phyloP scores from a whole-genome alignment of 2,888 invertebrate genomes.

The Agrotis clavis region DNA sequence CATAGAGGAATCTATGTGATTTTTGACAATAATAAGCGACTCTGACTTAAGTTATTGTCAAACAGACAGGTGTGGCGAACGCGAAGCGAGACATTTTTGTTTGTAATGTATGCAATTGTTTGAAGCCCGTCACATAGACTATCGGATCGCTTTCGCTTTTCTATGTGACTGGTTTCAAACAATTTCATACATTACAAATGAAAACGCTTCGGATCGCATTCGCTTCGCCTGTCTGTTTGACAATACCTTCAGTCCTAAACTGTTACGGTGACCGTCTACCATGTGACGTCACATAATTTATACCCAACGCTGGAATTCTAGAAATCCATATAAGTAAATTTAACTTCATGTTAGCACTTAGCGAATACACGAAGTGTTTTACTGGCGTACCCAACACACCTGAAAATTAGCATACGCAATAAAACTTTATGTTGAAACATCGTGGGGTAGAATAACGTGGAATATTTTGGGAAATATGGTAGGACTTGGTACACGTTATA shows the following conservation, averaged over 20 bases:
- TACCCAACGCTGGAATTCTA: slow-evolving; percentile 38
- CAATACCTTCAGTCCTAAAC: too few relatives aligned
- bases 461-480: slow-evolving; percentile 61
- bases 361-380: slow-evolving; percentile 68
- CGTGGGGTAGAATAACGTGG: slow-evolving; percentile 48
- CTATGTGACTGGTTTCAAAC: too few relatives aligned
- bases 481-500: slow-evolving; percentile 36
- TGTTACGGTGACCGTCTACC: slow-evolving; percentile 26
- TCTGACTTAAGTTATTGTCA: too few relatives aligned
- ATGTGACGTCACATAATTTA: slow-evolving; percentile 48
- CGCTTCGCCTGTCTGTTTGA: too few relatives aligned
- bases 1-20: too few relatives aligned
- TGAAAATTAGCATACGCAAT: slow-evolving; percentile 80
- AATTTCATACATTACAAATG: too few relatives aligned
- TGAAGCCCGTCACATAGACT: too few relatives aligned
- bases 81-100: too few relatives aligned
- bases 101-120: too few relatives aligned
- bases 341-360: slow-evolving; percentile 68
- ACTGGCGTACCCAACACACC: slow-evolving; percentile 66
- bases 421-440: slow-evolving; percentile 74
- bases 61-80: too few relatives aligned
- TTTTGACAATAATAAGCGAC: background rate
- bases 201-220: too few relatives aligned
- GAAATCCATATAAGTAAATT: slow-evolving; percentile 64
- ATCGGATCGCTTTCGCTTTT: too few relatives aligned